These are phyloP conservation scores for Laodelphax striatellus DNA, from an alignment of 1,140 invertebrate genomes.

Conservation along the genomic window DNA sequence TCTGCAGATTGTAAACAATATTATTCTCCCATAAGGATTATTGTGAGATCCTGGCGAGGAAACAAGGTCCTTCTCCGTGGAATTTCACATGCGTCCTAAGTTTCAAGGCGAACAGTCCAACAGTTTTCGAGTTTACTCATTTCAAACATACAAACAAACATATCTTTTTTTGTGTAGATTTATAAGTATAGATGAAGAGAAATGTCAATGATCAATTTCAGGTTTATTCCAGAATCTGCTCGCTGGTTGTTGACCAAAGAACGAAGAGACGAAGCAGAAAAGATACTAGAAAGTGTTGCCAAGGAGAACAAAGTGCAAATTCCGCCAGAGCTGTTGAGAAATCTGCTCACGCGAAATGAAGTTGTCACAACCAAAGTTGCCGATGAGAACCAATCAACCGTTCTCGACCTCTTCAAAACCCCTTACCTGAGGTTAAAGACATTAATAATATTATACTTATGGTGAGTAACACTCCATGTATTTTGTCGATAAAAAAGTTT, in stretches of 20 bases:
- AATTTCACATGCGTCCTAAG: too few species aligned
- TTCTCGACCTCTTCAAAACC: conserved; percentile 58
- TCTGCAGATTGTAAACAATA: too few species aligned
- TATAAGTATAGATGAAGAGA: too few species aligned
- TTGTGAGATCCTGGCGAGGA: too few species aligned
- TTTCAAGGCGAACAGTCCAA: too few species aligned
- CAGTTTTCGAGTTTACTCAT: too few species aligned
- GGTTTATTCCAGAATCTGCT: conserved; percentile 71
- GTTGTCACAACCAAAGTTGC: conserved; percentile 32
- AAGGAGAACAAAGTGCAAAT: conserved; percentile 50
- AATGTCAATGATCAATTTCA: conserved; percentile 20
- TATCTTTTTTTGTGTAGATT: too few species aligned
- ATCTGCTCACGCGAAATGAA: conserved; percentile 36
- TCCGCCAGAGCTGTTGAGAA: conserved; percentile 39
- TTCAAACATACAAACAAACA: too few species aligned
- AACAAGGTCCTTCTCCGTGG: too few species aligned
- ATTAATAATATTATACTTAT: conserved; percentile 63
- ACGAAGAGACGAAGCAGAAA: conserved; percentile 53
- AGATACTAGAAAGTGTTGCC: conserved; percentile 53
- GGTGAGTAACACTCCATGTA: conserved; percentile 36
- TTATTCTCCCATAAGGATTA: too few species aligned
- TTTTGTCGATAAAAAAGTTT: too few species aligned
- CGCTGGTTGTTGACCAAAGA: conserved; percentile 70
- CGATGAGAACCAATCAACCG: conserved; percentile 36
- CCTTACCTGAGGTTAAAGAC: conserved; percentile 57